Conservation (phyloP, 2,888 invertebrate species). For the Meganola albula region DNA sequence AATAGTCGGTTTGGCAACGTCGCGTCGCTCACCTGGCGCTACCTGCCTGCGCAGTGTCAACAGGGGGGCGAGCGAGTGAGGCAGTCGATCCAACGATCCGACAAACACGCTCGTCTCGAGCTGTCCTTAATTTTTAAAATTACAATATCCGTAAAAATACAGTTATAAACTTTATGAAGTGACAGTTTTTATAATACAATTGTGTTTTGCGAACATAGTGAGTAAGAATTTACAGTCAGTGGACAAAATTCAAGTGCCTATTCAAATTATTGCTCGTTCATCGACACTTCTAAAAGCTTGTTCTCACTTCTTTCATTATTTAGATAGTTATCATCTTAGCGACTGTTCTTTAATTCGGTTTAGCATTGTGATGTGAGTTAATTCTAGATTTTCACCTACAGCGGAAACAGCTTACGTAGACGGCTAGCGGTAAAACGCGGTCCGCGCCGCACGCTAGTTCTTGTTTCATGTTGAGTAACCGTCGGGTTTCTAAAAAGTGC, state of each 20-base stretch:
- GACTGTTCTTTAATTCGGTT: constrained; percentile 43
- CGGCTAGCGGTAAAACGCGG: constrained; percentile 72
- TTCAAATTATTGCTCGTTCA: constrained; percentile 43
- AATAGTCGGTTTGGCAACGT: constrained; percentile 74
- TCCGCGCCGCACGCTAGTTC: constrained; percentile 66
- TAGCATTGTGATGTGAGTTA: constrained; percentile 62
- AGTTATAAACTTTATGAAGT: constrained; percentile 31
- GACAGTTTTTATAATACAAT: constrained; percentile 27
- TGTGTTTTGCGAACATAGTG: constrained; percentile 39
- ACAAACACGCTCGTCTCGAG: constrained; percentile 56
- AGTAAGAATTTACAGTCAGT: constrained; percentile 31
- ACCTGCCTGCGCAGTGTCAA: constrained; percentile 75
- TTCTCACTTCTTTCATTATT: too few species aligned
- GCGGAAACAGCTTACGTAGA: constrained; percentile 73
- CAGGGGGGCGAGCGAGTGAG: constrained; percentile 63
- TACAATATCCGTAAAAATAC: constrained; percentile 44
- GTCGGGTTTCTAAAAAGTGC: constrained; percentile 68
- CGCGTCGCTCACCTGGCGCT: constrained; percentile 73
- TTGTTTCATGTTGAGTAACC: constrained; percentile 64
- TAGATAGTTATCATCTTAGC: constrained; percentile 33
- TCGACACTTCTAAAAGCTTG: constrained; percentile 42
- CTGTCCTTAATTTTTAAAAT: constrained; percentile 35
- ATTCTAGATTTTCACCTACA: constrained; percentile 73
- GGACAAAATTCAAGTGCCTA: constrained; percentile 24
- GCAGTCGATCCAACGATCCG: constrained; percentile 66